These are phyloP conservation scores for Gopherus flavomarginatus DNA, from an alignment of 2,113 vertebrate species.

Conservation along the genomic window DNA sequence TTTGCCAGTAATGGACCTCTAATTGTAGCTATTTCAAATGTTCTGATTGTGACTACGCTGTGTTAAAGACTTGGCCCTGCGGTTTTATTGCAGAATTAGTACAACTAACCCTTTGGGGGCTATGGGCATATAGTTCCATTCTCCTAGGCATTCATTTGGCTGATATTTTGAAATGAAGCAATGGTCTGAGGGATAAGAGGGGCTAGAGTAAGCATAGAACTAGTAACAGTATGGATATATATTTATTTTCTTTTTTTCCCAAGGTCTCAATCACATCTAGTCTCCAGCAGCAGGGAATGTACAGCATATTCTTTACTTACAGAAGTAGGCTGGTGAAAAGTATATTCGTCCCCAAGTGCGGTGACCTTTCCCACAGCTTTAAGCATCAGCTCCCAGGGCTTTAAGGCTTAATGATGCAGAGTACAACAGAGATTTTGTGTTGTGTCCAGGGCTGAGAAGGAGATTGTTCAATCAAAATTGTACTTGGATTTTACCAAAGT, in stretches of 20 bases:
- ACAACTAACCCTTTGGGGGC: constrained; percentile 47
- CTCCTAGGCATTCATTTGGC: constrained; percentile 45
- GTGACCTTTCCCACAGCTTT: constrained; percentile 12
- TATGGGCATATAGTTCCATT: not conserved
- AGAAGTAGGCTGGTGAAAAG: not conserved
- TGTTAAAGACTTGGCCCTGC: constrained; percentile 67
- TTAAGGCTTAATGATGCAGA: constrained; percentile 1
- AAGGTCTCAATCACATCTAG: not conserved
- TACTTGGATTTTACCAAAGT: not conserved
- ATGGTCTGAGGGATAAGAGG: constrained; percentile 15
- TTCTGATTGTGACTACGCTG: constrained; percentile 50
- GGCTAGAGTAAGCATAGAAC: not conserved
- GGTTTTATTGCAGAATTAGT: constrained; percentile 72
- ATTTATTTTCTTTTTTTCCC: not conserved
- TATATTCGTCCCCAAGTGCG: not conserved
- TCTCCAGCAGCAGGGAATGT: not conserved
- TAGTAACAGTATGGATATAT: not conserved
- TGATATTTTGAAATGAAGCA: not conserved
- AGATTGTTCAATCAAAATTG: not conserved
- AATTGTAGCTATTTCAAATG: constrained; percentile 60
- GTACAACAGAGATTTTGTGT: not conserved
- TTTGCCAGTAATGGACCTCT: constrained; percentile 52
- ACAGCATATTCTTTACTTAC: not conserved
- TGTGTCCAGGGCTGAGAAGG: not conserved
- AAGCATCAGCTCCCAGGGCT: not conserved